These are phyloP conservation scores for Premnoplex brunnescens DNA, from an alignment of 2,797 vertebrate genomes.

Conservation along the genomic window DNA sequence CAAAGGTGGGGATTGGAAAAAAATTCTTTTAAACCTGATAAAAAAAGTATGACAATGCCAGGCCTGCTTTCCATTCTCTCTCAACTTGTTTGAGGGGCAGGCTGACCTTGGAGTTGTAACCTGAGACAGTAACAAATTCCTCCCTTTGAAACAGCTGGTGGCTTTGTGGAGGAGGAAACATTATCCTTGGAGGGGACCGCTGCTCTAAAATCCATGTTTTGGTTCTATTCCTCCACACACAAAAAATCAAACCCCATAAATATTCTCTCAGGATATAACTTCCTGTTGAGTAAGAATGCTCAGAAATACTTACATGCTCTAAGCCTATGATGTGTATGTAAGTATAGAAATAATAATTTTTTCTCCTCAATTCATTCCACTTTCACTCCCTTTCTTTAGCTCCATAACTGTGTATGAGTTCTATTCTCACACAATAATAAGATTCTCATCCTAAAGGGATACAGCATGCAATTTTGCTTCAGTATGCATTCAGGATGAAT, in stretches of 20 bases:
- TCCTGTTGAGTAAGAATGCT: not conserved
- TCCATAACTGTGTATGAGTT: not conserved
- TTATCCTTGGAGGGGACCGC: not conserved
- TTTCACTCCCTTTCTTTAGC: not conserved
- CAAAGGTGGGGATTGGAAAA: not conserved
- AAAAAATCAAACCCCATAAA: not conserved
- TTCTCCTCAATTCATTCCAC: not conserved
- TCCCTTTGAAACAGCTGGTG: not conserved
- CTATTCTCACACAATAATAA: not conserved
- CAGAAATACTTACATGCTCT: not conserved
- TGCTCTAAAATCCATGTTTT: not conserved
- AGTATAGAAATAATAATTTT: not conserved
- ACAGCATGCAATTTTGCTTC: not conserved
- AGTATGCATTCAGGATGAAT: not conserved
- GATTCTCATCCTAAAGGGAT: not conserved
- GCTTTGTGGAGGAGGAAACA: not conserved
- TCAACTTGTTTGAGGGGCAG: not conserved
- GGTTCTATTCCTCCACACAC: not conserved
- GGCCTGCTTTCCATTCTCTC: not conserved
- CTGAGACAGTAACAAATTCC: not conserved
- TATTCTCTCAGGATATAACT: not conserved
- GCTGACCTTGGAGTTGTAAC: slow-evolving; percentile 42
- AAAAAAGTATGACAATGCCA: not conserved
- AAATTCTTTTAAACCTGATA: not conserved
- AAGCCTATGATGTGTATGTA: not conserved